Evolutionary conservation across 92 coral and sea anemone genomes (phyloP), one percentile per base, ranked within the genome.

Genomic region (Blastomussa wellsi): DNA sequence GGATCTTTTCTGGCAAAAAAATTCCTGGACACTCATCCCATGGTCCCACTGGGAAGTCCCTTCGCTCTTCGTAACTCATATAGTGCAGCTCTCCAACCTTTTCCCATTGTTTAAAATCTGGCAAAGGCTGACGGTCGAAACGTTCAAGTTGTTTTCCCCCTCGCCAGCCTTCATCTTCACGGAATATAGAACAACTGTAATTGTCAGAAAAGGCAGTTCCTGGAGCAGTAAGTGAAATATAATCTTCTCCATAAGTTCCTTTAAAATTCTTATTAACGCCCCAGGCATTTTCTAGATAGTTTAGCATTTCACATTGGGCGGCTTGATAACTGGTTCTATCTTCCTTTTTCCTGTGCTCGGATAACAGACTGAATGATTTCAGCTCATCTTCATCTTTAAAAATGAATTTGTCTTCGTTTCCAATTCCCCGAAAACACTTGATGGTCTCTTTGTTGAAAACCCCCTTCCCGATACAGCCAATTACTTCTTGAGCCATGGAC

Each of bases 1-100:
- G 87, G 57, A 85, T 79, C 67, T 75, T 89, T 53, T 89, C 88
- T 15, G 88, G 88, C 48, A 82, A 16, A 12, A 87, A 87, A 74
- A 85, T 19, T 31, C 68, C 80, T 15, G 66, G 80, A 24, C 31
- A 77, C 47, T 67, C 78, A 82, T 78, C 88, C 88, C 91, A 88
- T 49, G 77, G 84, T 11, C 88, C 88, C 37, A 75, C 79, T 33
- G 69, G 33, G 0, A 84, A 49, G 41, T 67, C 42, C 51, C 68
- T 83, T 52, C 80, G 41, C 15, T 49, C 76, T 36, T 88, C 91
- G 22, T 26, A 83, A 59, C 84, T 76, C 80, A 83, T 24, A 33
- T 76, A 88, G 59, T 82, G 84, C 66, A 76, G 64, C 24, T 88
- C 78, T 47, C 83, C 91, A 68, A 52, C 20, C 20, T 39, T 59